These are phyloP conservation scores for Matsumurasca onukii DNA, from an alignment of 1,140 invertebrate species.

Conservation along the genomic window DNA sequence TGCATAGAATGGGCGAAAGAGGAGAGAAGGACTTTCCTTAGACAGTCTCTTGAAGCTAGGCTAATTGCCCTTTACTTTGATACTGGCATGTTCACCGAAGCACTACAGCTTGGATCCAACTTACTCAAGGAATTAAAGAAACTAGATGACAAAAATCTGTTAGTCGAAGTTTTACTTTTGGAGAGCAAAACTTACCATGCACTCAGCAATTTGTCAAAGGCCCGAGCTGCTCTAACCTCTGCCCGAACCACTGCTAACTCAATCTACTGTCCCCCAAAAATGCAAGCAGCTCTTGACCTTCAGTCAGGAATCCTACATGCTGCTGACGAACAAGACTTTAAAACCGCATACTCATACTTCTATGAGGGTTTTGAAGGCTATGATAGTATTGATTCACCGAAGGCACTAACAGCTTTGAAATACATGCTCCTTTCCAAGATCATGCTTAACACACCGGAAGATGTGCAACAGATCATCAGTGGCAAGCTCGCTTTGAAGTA, in stretches of 20 bases:
- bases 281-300: constrained; percentile 95
- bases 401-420: constrained; percentile 92
- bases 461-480: constrained; percentile 93
- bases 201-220: constrained; percentile 94
- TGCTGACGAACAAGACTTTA: constrained; percentile 98
- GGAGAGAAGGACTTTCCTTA: constrained; percentile 93
- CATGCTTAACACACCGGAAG: constrained; percentile 94
- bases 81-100: constrained; percentile 86
- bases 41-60: constrained; percentile 93
- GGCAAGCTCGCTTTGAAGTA: constrained; percentile 98
- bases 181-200: constrained; percentile 99
- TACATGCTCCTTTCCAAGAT: constrained; percentile 99
- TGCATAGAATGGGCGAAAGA: constrained; percentile 99
- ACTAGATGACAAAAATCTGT: constrained; percentile 97
- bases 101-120: constrained; percentile 77
- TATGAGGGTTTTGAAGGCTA: constrained; percentile 99
- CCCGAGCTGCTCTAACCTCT: constrained; percentile 94
- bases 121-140: constrained; percentile 96
- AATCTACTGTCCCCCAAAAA: constrained; percentile 98
- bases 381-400: constrained; percentile 90
- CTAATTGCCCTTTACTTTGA: constrained; percentile 94
- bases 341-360: constrained; percentile 99
- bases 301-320: constrained; percentile 99
- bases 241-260: constrained; percentile 98
- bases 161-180: constrained; percentile 95